A percentile compares a stretch with the other conserved stretches of the same genome.
Conservation (phyloP, 2,113 vertebrate genomes). For the Peromyscus californicus region DNA sequence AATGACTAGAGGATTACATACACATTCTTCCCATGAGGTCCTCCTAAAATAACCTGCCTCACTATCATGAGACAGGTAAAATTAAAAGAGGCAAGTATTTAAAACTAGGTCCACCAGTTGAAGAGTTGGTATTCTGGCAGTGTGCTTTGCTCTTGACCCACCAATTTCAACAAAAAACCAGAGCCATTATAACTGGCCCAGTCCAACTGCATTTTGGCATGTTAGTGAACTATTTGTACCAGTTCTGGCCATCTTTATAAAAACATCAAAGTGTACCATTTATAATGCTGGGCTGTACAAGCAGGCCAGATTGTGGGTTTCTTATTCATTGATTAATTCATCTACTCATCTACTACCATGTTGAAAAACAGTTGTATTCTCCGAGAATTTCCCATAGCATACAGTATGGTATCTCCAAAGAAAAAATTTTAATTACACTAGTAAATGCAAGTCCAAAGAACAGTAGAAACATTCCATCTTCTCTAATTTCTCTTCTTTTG, state of each 20-base stretch:
- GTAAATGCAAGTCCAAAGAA: not conserved
- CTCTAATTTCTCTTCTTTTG: not conserved
- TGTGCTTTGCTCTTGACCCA: not conserved
- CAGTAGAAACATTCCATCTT: not conserved
- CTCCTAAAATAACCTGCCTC: slow-evolving; percentile 17
- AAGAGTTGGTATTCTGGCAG: not conserved
- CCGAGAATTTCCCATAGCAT: not conserved
- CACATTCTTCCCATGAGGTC: not conserved
- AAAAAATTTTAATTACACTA: slow-evolving; percentile 30
- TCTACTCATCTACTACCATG: not conserved
- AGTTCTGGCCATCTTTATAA: not conserved
- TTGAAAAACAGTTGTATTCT: not conserved
- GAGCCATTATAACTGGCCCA: slow-evolving; percentile 14
- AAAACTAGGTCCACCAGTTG: slow-evolving; percentile 23
- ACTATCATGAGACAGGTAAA: not conserved
- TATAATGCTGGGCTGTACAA: not conserved
- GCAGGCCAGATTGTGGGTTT: not conserved
- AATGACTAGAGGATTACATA: slow-evolving; percentile 10
- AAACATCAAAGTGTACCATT: not conserved
- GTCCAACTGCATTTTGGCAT: not conserved
- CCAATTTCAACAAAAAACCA: not conserved
- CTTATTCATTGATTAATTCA: not conserved
- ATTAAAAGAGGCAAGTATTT: slow-evolving; percentile 27
- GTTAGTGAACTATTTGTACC: not conserved
- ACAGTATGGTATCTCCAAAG: not conserved